Evolutionary conservation across 2,888 invertebrate species (phyloP).

Genomic region (Lasius fuliginosus): DNA sequence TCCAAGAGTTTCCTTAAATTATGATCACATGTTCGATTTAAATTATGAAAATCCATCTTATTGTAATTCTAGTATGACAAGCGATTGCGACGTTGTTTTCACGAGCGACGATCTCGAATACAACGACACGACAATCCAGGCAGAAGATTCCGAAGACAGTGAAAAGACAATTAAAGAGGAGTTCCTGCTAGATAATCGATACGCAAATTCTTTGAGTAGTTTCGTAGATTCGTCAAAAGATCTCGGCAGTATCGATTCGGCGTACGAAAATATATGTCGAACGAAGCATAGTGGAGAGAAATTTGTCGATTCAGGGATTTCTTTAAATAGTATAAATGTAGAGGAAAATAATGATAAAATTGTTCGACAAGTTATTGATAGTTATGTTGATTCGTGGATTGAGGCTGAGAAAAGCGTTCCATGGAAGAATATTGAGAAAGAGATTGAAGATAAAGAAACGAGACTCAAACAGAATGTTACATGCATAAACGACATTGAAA

Average conservation of each 20-base stretch:
- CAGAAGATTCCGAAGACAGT: conserved; percentile 51
- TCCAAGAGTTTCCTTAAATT: conserved; percentile 52
- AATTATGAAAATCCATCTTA: conserved; percentile 58
- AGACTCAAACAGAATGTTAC: not conserved
- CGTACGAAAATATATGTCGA: not conserved
- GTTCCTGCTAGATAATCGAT: not conserved
- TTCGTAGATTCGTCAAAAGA: not conserved
- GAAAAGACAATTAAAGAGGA: conserved; percentile 31
- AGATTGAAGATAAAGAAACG: not conserved
- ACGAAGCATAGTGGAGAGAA: not conserved
- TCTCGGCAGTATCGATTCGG: not conserved
- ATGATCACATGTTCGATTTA: conserved; percentile 40
- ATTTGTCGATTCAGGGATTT: not conserved
- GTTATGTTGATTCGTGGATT: not conserved
- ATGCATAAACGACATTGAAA: not conserved
- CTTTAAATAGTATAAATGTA: not conserved
- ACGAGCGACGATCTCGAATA: conserved; percentile 1
- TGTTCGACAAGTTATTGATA: not conserved
- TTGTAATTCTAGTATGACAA: conserved; percentile 54
- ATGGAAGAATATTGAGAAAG: not conserved
- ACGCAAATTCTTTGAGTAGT: not conserved
- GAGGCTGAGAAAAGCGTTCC: not conserved
- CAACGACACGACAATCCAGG: conserved; percentile 57
- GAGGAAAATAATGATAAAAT: not conserved
- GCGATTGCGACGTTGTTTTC: not conserved